A percentile compares a stretch with the other conserved stretches of the same genome.
These are phyloP conservation scores for Sphaerophoria taeniata DNA, from an alignment of 2,888 invertebrate genomes.

Conservation along the genomic window DNA sequence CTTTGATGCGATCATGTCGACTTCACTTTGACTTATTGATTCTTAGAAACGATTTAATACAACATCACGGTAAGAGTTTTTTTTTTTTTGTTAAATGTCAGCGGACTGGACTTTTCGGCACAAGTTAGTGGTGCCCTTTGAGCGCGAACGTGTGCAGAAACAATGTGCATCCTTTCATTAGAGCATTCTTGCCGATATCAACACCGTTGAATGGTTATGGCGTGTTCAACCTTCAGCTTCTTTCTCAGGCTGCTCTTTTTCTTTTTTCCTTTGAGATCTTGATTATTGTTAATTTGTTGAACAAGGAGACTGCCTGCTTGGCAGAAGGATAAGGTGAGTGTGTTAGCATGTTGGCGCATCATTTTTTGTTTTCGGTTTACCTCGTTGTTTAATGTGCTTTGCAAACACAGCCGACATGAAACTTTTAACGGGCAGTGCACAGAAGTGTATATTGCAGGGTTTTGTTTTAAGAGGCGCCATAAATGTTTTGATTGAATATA, in stretches of 20 bases:
- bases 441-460: no score
- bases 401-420: no score
- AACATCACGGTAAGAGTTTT: constrained; percentile 11
- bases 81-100: background rate
- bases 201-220: constrained; percentile 68
- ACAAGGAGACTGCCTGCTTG: constrained; percentile 62
- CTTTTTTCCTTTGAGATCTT: constrained; percentile 51
- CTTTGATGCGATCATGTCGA: constrained; percentile 47
- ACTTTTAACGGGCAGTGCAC: no score
- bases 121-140: constrained; percentile 34
- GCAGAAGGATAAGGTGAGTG: constrained; percentile 65
- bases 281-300: constrained; percentile 74
- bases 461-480: no score
- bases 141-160: constrained; percentile 1
- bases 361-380: constrained; percentile 36
- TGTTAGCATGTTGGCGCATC: constrained; percentile 65
- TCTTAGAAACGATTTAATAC: constrained; percentile 64
- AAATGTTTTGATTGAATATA: no score
- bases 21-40: constrained; percentile 34
- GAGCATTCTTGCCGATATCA: constrained; percentile 64
- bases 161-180: constrained; percentile 64
- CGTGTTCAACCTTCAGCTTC: constrained; percentile 38
- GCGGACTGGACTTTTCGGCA: constrained; percentile 47
- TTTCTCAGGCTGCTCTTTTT: constrained; percentile 52
- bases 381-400: background rate